phyloP scores from a whole-genome alignment of 2,113 vertebrate genomes.

The Chloroceryle aenea region DNA sequence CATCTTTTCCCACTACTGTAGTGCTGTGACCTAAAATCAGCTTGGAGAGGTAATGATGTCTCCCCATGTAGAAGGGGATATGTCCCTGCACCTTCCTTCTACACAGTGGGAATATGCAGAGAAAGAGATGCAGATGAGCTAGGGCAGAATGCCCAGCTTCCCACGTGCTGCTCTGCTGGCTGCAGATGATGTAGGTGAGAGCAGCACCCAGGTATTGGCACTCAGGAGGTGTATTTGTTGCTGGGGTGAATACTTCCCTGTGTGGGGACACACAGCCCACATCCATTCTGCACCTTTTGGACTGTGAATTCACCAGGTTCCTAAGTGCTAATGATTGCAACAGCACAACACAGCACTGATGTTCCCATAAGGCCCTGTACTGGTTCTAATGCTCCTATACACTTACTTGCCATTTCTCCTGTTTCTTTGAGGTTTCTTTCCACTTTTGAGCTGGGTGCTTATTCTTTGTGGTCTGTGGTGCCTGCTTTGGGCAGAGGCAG shows the following conservation, averaged over 20 bases:
- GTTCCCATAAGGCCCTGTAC: not conserved
- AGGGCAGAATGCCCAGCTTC: not conserved
- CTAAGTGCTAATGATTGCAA: not conserved
- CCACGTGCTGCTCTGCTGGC: not conserved
- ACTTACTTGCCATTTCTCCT: not conserved
- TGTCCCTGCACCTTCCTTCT: not conserved
- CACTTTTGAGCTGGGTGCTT: not conserved
- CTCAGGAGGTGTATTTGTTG: not conserved
- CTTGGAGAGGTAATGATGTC: not conserved
- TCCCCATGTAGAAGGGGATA: not conserved
- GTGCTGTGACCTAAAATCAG: not conserved
- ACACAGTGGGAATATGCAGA: not conserved
- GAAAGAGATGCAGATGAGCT: rapidly evolving
- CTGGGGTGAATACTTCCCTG: not conserved
- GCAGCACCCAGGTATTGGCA: not conserved
- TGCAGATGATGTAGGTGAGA: not conserved
- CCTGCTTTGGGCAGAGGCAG: not conserved
- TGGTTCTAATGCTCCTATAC: not conserved
- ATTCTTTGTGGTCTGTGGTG: not conserved
- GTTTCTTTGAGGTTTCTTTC: not conserved
- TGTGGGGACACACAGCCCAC: not conserved
- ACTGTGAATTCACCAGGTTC: not conserved
- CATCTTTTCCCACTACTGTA: not conserved
- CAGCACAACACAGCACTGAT: not conserved
- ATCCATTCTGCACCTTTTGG: not conserved